phyloP scores from a whole-genome alignment of 2,113 vertebrate genomes.

The Neodon shergylaensis region DNA sequence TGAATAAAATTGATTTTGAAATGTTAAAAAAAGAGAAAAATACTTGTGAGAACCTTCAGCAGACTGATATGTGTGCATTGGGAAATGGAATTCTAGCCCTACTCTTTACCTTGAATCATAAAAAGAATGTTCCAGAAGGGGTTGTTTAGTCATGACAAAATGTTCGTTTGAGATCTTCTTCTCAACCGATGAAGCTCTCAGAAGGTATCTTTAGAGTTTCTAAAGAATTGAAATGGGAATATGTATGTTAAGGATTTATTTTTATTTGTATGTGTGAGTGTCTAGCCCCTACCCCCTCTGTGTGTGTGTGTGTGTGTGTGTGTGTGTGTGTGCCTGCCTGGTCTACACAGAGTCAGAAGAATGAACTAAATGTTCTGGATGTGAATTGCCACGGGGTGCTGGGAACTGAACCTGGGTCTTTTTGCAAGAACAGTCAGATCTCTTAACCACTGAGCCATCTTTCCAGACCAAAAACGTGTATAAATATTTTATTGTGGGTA shows the following conservation, averaged over 20 bases:
- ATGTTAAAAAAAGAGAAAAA: background rate
- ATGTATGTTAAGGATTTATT: background rate
- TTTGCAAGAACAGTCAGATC: background rate
- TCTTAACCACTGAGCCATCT: background rate
- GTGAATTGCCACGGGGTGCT: background rate
- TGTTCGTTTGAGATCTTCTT: conserved; percentile 1
- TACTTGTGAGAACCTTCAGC: background rate
- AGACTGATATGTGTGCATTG: background rate
- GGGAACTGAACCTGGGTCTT: background rate
- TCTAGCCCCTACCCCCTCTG: too few species aligned
- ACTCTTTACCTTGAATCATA: conserved; percentile 21
- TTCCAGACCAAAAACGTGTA: background rate
- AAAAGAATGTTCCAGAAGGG: background rate
- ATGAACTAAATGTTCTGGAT: background rate
- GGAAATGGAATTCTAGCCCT: conserved; percentile 18
- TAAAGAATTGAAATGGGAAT: background rate
- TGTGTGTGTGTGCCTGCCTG: background rate
- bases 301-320: too few species aligned
- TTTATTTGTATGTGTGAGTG: background rate
- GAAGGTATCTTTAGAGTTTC: conserved; percentile 12
- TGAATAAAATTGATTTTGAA: conserved; percentile 31
- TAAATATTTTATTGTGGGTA: background rate
- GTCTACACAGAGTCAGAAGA: background rate
- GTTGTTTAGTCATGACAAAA: conserved; percentile 33
- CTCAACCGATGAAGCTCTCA: background rate